Evolutionary conservation across 1,140 invertebrate genomes (phyloP).

Genomic region (Neuroterus valhalla): DNA sequence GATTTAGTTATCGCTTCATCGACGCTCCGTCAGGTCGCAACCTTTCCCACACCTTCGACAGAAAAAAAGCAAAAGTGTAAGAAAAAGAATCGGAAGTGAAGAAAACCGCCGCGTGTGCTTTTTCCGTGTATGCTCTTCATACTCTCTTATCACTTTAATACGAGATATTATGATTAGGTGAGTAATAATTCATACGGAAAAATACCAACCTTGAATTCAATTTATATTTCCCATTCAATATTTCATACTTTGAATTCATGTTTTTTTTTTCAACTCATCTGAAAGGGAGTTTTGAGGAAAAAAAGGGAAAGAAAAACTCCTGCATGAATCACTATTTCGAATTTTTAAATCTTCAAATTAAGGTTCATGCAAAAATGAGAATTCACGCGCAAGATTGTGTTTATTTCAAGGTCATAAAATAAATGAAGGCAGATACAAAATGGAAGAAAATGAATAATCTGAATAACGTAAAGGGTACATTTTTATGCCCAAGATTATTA

Average conservation of each 20-base stretch:
- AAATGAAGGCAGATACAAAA: too few relatives aligned
- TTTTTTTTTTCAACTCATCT: constrained; percentile 25
- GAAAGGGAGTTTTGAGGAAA: constrained; percentile 35
- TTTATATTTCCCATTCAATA: constrained; percentile 31
- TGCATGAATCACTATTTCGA: not conserved
- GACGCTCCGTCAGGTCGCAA: constrained; percentile 60
- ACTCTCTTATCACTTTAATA: constrained; percentile 49
- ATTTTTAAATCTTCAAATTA: not conserved
- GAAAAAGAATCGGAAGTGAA: constrained; percentile 48
- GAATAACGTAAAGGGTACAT: too few relatives aligned
- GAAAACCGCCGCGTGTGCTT: constrained; percentile 45
- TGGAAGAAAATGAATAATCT: too few relatives aligned
- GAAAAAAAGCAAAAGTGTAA: constrained; percentile 40
- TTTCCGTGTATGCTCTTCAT: constrained; percentile 59
- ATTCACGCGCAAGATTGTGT: too few relatives aligned
- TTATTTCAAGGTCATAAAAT: too few relatives aligned
- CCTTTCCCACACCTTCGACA: too few relatives aligned
- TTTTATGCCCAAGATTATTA: too few relatives aligned
- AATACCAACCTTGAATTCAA: not conserved
- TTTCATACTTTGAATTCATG: constrained; percentile 18
- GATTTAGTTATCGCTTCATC: constrained; percentile 70
- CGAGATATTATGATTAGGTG: constrained; percentile 74
- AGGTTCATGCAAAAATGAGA: not conserved
- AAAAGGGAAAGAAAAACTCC: constrained; percentile 26
- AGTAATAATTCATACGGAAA: constrained; percentile 45